Evolutionary conservation across 2,113 vertebrate species (phyloP), one percentile per base, ranked within the genome.

Genomic region (Apodemus sylvaticus): DNA sequence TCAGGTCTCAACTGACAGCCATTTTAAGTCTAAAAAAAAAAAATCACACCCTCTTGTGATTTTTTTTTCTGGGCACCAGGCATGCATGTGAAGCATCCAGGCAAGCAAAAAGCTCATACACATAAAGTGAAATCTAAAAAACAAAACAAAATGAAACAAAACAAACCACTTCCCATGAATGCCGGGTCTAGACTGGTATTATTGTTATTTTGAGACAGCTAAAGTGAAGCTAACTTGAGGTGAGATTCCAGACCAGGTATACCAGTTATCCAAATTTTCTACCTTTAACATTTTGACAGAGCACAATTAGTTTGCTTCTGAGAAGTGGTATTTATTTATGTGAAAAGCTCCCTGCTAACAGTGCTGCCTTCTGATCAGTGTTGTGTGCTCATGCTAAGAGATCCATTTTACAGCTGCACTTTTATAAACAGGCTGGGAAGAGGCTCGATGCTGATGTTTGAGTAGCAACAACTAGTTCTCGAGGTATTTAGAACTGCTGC

Each of bases 401-500:
- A 93, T 71, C 36, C 97, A 48, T 96, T 96, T 93, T 88, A 94
- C 89, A 97, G 97, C 48, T 97, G 83, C 77, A 17, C 60, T 93
- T 97, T 81, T 58, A 60, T 93, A 74, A 91, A 82, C 79, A 96
- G 78, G 53, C 94, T 39, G 53, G 94, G 94, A 96, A 97, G 94
- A 92, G 96, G 97, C 91, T 94, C 87, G 87, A 93, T 81, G 97
- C 71, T 74, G 78, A 81, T 96, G 92, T 53, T 88, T 90, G 77
- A 90, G 91, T 97, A 92, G 94, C 93, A 97, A 96, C 96, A 97
- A 94, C 74, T 95, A 78, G 83, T 97, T 96, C 93, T 86, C 95
- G 62, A 86, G 89, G 60, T 42, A 13, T 71, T 97, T 92, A 96
- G 91, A 96, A 7, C 74, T 97, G 96, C 94, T 97, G 45, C 53